Conservation (phyloP, 2,113 vertebrate genomes). For the Rhinolophus sinicus region DNA sequence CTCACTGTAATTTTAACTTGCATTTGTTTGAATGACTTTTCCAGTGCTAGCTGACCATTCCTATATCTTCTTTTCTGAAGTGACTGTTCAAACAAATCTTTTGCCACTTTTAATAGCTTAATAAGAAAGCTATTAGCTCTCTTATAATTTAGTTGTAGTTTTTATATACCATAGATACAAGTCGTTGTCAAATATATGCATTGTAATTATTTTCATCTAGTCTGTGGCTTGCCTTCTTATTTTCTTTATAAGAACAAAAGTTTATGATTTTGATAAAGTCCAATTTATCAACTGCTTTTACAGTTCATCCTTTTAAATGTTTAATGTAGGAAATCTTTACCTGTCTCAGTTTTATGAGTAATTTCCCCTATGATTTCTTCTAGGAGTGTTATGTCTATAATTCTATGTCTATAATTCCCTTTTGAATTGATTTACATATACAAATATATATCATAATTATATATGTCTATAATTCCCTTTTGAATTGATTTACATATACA, state of each 20-base stretch:
- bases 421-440: neutral
- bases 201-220: neutral
- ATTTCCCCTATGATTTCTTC: neutral
- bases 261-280: neutral
- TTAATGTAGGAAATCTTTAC: neutral
- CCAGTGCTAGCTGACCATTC: neutral
- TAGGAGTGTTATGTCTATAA: neutral
- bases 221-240: neutral
- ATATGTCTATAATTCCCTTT: neutral
- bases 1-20: neutral
- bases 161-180: neutral
- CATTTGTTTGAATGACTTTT: neutral
- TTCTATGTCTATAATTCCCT: neutral
- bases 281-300: neutral
- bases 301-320: neutral
- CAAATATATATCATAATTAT: neutral
- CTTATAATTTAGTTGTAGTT: neutral
- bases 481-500: neutral
- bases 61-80: neutral
- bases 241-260: slow-evolving; percentile 16
- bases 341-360: neutral
- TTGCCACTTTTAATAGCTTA: neutral
- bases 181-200: neutral
- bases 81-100: neutral
- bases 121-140: no score